These are phyloP conservation scores for Bubo bubo DNA, from an alignment of 2,113 vertebrate genomes.

Conservation along the genomic window DNA sequence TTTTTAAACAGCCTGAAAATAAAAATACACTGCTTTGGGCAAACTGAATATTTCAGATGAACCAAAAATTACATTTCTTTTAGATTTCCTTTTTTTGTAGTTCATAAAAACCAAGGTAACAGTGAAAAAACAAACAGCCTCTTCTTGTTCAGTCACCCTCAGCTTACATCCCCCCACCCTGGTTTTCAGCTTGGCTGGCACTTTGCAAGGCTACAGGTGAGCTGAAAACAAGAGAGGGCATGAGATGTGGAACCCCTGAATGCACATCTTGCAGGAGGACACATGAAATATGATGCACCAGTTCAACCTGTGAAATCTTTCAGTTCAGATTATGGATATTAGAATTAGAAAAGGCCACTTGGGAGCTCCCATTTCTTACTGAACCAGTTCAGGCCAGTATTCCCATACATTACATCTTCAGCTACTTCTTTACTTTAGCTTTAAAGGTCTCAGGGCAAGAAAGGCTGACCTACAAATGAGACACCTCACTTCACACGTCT, in stretches of 20 bases:
- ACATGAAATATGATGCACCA: accelerated
- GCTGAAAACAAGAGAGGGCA: not conserved
- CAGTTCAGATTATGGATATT: not conserved
- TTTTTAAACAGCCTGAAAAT: not conserved
- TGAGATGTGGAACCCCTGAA: not conserved
- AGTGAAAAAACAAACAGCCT: not conserved
- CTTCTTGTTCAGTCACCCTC: not conserved
- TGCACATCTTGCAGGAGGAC: not conserved
- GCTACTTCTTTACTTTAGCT: not conserved
- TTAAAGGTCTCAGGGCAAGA: not conserved
- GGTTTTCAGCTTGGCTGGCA: not conserved
- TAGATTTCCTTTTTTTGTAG: not conserved
- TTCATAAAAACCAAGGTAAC: not conserved
- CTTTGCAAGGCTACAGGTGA: not conserved
- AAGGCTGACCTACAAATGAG: not conserved
- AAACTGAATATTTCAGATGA: not conserved
- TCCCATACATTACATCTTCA: not conserved
- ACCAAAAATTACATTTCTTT: not conserved
- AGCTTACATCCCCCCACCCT: too few relatives aligned
- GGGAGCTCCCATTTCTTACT: not conserved
- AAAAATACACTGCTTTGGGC: not conserved
- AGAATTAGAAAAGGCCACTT: not conserved
- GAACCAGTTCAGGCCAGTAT: not conserved
- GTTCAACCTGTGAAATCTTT: not conserved
- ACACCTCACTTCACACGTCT: not conserved